phyloP scores from a whole-genome alignment of 2,113 vertebrate genomes.

The Lipophrys pholis region DNA sequence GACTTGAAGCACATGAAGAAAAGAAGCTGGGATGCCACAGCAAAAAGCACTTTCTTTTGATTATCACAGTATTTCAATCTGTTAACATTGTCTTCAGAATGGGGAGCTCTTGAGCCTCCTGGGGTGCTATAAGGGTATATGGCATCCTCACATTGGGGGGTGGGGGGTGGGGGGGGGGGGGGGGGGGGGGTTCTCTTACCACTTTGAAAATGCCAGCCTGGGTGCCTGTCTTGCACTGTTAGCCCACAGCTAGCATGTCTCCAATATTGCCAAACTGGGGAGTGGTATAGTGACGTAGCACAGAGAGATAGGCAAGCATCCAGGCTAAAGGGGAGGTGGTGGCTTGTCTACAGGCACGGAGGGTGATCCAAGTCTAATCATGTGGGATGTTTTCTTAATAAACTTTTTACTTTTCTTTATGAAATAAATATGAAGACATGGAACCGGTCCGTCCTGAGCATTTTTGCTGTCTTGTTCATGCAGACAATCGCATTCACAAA shows the following conservation, averaged over 20 bases:
- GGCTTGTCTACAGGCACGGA: slow-evolving; percentile 22
- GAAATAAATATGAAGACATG: slow-evolving; percentile 81
- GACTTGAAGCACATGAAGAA: slow-evolving; percentile 73
- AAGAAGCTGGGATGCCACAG: slow-evolving; percentile 73
- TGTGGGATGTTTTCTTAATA: slow-evolving; percentile 76
- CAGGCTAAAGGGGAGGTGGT: slow-evolving; percentile 47
- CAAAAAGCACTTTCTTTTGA: slow-evolving; percentile 81
- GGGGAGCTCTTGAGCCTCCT: slow-evolving; percentile 66
- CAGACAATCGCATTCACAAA: not conserved
- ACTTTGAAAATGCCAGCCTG: slow-evolving; percentile 54
- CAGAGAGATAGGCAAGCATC: slow-evolving; percentile 63
- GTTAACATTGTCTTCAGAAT: slow-evolving; percentile 70
- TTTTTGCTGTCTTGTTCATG: slow-evolving; percentile 37
- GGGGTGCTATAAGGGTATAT: slow-evolving; percentile 62
- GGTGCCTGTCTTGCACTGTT: slow-evolving; percentile 67
- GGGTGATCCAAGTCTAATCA: slow-evolving; percentile 61
- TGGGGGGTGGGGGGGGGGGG: slow-evolving; percentile 47
- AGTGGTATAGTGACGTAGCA: slow-evolving; percentile 63
- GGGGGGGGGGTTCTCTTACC: slow-evolving; percentile 59
- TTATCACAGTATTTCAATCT: slow-evolving; percentile 75
- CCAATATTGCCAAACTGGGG: slow-evolving; percentile 75
- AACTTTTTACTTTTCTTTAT: slow-evolving; percentile 82
- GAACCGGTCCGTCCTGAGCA: slow-evolving; percentile 41
- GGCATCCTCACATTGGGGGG: slow-evolving; percentile 41
- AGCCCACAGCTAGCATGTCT: slow-evolving; percentile 62